A percentile compares a stretch with the other conserved stretches of the same genome.
These are phyloP conservation scores for Ctenopoma kingsleyae DNA, from an alignment of 2,797 vertebrate genomes.

Conservation along the genomic window DNA sequence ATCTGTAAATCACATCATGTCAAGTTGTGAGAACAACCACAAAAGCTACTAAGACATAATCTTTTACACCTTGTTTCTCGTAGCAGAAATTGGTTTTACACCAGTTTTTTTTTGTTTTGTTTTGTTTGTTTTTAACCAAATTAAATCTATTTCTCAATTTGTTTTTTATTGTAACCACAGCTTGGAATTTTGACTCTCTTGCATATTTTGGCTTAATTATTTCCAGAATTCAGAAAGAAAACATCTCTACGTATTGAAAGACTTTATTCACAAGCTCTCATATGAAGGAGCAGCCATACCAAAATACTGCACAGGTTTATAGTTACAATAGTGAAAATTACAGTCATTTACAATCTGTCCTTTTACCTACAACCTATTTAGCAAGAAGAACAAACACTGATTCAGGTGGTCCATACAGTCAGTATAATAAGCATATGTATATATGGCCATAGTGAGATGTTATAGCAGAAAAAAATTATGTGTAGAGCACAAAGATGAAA, in stretches of 20 bases:
- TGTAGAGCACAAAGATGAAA: background rate
- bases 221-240: conserved; percentile 32
- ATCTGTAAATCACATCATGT: conserved; percentile 52
- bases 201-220: conserved; percentile 25
- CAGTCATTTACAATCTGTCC: conserved; percentile 2
- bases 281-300: conserved; percentile 17
- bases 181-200: conserved; percentile 23
- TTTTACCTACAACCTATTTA: background rate
- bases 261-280: conserved; percentile 22
- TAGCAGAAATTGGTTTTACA: background rate
- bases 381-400: background rate
- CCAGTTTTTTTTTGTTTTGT: background rate
- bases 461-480: background rate
- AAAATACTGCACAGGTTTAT: conserved; percentile 21
- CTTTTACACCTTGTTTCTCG: conserved; percentile 9
- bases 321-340: too few relatives aligned
- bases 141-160: conserved; percentile 2
- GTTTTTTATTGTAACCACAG: conserved; percentile 24
- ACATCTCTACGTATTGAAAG: conserved; percentile 12
- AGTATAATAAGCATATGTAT: too few relatives aligned
- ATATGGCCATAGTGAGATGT: background rate
- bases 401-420: too few relatives aligned
- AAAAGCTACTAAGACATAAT: conserved; percentile 9
- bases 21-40: conserved; percentile 45
- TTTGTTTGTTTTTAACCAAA: conserved; percentile 6